phyloP scores from a whole-genome alignment of 2,888 invertebrate genomes.

The Hydropsyche betteni region DNA sequence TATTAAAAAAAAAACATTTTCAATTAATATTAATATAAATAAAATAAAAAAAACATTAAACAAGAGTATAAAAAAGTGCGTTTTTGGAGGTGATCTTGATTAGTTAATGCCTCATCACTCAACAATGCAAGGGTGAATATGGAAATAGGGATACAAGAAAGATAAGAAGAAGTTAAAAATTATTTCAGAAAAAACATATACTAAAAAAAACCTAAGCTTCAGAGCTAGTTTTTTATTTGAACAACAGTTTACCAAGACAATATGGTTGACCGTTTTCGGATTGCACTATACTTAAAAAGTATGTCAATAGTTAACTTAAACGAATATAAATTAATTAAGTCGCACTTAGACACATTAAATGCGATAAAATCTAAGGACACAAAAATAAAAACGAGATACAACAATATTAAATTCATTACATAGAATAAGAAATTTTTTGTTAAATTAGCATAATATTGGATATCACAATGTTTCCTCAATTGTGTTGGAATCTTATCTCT shows the following conservation, averaged over 20 bases:
- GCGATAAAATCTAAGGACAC: conserved; percentile 6
- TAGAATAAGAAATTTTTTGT: too few relatives aligned
- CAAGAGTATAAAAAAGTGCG: conserved; percentile 44
- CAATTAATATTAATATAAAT: conserved; percentile 26
- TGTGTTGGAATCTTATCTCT: conserved; percentile 26
- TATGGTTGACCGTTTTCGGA: conserved; percentile 14
- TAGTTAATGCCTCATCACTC: conserved; percentile 17
- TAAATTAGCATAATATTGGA: conserved; percentile 8
- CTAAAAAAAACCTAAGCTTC: conserved; percentile 15
- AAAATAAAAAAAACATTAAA: conserved; percentile 28
- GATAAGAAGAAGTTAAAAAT: background rate
- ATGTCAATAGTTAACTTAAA: conserved; percentile 17
- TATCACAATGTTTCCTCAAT: conserved; percentile 24
- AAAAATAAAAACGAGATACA: too few relatives aligned
- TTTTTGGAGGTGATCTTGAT: conserved; percentile 42
- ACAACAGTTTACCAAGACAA: background rate
- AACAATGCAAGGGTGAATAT: conserved; percentile 55
- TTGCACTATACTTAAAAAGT: conserved; percentile 15
- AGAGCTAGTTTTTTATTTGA: conserved; percentile 22
- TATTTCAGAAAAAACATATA: background rate
- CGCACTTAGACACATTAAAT: conserved; percentile 10
- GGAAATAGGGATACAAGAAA: conserved; percentile 4
- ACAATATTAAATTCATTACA: too few relatives aligned
- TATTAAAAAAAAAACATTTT: conserved; percentile 40
- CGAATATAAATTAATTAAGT: conserved; percentile 15